A percentile compares a stretch with the other conserved stretches of the same genome.
Evolutionary conservation across 2,888 invertebrate genomes (phyloP).

Genomic region (Cordilura impudica): DNA sequence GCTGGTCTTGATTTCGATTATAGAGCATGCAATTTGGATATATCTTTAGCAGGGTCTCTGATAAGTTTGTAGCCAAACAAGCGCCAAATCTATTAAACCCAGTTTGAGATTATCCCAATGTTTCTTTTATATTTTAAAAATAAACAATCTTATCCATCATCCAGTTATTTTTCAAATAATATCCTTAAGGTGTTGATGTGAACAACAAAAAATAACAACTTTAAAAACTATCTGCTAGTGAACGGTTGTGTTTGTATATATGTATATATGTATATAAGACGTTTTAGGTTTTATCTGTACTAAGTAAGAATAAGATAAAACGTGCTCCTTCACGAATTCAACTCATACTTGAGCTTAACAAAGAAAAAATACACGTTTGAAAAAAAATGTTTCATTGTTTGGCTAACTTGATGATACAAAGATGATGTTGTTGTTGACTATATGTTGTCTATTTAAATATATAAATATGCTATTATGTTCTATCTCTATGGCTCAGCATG

Average conservation of each 20-base stretch:
- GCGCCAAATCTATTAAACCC: no score
- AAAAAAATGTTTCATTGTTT: background rate
- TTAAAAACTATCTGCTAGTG: background rate
- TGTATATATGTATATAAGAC: background rate
- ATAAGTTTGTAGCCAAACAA: no score
- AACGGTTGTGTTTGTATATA: background rate
- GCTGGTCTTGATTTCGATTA: no score
- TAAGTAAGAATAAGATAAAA: no score
- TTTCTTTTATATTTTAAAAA: background rate
- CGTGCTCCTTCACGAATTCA: background rate
- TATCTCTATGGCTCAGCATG: background rate
- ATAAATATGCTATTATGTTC: background rate
- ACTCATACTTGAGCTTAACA: constrained; percentile 1
- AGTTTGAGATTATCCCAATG: no score
- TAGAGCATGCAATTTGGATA: no score
- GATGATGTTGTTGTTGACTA: background rate
- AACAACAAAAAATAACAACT: background rate
- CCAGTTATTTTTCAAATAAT: background rate
- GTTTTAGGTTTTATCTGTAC: no score
- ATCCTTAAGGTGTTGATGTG: background rate
- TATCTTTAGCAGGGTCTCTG: no score
- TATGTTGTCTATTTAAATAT: background rate
- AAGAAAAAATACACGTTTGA: no score
- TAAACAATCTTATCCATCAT: background rate
- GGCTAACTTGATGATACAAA: background rate